Evolutionary conservation across 2,888 invertebrate genomes (phyloP).

Genomic region (Polyommatus iphigenia): DNA sequence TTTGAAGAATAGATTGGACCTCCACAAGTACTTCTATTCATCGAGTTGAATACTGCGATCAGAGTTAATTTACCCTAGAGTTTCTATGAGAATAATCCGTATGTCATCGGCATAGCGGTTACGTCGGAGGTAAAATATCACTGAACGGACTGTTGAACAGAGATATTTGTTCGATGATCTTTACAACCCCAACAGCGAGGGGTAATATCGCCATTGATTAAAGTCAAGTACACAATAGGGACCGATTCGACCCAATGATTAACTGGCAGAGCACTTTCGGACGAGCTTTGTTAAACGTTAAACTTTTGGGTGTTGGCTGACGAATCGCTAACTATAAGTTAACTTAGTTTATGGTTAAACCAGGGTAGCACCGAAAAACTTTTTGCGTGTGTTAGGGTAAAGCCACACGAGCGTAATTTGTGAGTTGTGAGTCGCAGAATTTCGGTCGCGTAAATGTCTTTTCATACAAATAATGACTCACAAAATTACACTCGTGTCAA

Average conservation of each 20-base stretch:
- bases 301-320: slow-evolving; percentile 3
- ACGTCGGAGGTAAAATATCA: background rate
- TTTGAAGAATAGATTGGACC: too few relatives aligned
- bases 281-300: background rate
- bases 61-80: too few relatives aligned
- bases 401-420: too few relatives aligned
- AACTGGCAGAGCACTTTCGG: background rate
- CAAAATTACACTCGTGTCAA: too few relatives aligned
- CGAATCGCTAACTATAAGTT: background rate
- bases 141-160: background rate
- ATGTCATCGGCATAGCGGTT: background rate
- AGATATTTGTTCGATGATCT: slow-evolving; percentile 7
- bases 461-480: too few relatives aligned
- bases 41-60: too few relatives aligned
- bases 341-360: background rate
- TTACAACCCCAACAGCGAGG: background rate
- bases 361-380: background rate
- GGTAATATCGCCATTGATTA: background rate
- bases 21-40: too few relatives aligned
- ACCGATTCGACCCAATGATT: background rate
- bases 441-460: too few relatives aligned
- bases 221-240: slow-evolving; percentile 15
- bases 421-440: too few relatives aligned
- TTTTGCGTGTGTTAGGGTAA: background rate
- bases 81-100: background rate